Base-by-base conservation (phyloP, 1,140 invertebrate species). In the Eriosoma lanigerum region DNA sequence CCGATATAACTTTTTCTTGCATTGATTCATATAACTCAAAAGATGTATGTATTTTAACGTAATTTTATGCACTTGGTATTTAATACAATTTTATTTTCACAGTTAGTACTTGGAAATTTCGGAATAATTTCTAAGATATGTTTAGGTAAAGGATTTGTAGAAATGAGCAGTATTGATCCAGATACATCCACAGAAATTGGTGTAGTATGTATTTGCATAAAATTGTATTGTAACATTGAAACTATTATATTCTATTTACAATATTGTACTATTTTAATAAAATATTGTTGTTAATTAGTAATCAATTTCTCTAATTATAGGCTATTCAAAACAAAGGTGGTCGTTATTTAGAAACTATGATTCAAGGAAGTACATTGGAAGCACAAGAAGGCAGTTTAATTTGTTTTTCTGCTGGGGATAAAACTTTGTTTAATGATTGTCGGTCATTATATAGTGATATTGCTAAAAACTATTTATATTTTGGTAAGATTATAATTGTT, bases 1-100 rank as follows among this genome's bases (percentile, higher is more conserved):
- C 94, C 1, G 96, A 98, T 85, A 94, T 98, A 56, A 97, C 95
- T 32, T 98, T 98, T 85, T 96, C 93, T 2, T 98, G 96, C 86
- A 91, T 95, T 12, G 95, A 98, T 87, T 94, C 95, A 17, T 90
- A 93, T 84, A 95, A 94, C 68, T 93, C 95, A 15, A 96, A 96
- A 90, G 93, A 97, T 87, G 95, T 96, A 89, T 89, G 88, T 87
- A 52, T 46, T 8, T 46, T 46, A 46, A 8, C 46, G n/a, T n/a
- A n/a, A 46, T 46, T 50, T 19, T n/a, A 29, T 38, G 21, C 13
- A 48, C 44, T 66, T 66, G 12, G 10, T 58, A 21, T 46, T 76
- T 5, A 19, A 21, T 66, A 32, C 26, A 32, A 38, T 82, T 82
- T 75, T 72, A 82, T 82, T 50, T 50, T 88, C 89, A 56, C 85